Percentiles rank a stretch among this genome's conserved stretches.
Conservation (phyloP, 1,140 invertebrate species). For the Papilio helenus region DNA sequence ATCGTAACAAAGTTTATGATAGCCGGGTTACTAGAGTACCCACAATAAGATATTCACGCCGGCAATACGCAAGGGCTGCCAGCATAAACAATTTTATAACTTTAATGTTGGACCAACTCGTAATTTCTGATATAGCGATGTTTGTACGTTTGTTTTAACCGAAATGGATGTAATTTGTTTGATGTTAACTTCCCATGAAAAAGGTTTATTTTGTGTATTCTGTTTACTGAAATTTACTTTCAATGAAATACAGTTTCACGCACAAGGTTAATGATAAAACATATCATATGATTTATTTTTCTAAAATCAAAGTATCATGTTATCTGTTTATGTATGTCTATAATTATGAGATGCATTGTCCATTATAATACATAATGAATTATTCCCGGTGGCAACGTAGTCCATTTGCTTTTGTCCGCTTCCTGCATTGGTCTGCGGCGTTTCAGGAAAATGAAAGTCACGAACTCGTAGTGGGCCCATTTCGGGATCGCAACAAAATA, state of each 20-base stretch:
- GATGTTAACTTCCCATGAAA: conserved; percentile 9
- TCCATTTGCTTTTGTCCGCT: conserved; percentile 16
- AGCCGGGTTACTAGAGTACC: conserved; percentile 37
- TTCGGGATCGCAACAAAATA: conserved; percentile 74
- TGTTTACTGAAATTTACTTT: not conserved
- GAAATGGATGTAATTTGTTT: conserved; percentile 31
- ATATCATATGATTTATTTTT: not conserved
- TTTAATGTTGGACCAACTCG: conserved; percentile 38
- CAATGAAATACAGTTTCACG: not conserved
- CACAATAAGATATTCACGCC: conserved; percentile 38
- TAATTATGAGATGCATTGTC: not conserved
- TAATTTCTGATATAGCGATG: conserved; percentile 27
- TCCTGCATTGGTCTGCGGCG: conserved; percentile 18
- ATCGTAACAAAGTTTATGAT: conserved; percentile 63
- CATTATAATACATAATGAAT: not conserved
- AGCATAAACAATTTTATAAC: conserved; percentile 45
- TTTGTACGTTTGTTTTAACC: conserved; percentile 35
- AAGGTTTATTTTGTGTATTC: conserved; percentile 9
- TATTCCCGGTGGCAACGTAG: not conserved
- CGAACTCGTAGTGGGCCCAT: conserved; percentile 63
- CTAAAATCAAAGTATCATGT: not conserved
- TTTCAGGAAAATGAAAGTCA: conserved; percentile 61
- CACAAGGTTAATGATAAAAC: not conserved
- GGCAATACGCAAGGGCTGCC: conserved; percentile 41
- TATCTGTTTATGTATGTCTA: not conserved